Base-by-base conservation (phyloP, 2,113 vertebrate genomes). In the Ramphastos sulfuratus region DNA sequence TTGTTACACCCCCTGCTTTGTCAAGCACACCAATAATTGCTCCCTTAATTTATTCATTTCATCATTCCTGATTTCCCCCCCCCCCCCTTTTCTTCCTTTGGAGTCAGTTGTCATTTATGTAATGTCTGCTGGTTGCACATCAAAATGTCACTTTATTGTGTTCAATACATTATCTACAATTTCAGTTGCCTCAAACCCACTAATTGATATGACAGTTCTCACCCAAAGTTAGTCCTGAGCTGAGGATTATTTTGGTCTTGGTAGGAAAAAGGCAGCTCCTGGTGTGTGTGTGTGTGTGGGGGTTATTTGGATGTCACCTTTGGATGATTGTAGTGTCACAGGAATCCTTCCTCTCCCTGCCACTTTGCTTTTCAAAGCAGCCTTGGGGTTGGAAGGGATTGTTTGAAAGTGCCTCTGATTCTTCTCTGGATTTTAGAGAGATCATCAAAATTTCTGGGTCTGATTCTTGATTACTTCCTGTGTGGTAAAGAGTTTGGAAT, bases 191-290 rank as follows among this genome's bases (percentile, higher is more conserved):
- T 66, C 64, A 72, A 93, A 95, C 44, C 56, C 77, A 24, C 94
- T 93, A 94, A 96, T 97, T 94, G 92, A 92, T 90, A 50, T 93
- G 82, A 88, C 78, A 96, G 72, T 75, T 90, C 61, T 95, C 92
- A 30, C 44, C 90, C 77, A 46, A 86, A 69, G 8, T 15, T 35
- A 21, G 82, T 80, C 85, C 16, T 52, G 85, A 93, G 77, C 81
- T 58, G n/a, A 85, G 92, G 71, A 73, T 87, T 74, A 74, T 81
- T 96, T 78, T 92, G 76, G 1, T 71, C 33, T 52, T 31, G 37
- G 74, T 54, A 33, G 21, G 64, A 63, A 76, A 76, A 85, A 96
- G 92, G 55, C 95, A 92, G 59, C 76, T 69, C 72, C 59, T 69
- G 67, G 25, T 88, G 89, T 94, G 67, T 52, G 10, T 9, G 33